Evolutionary conservation across 2,888 invertebrate species (phyloP), one percentile per base, ranked within the genome.

Genomic region (Dasypolia templi): DNA sequence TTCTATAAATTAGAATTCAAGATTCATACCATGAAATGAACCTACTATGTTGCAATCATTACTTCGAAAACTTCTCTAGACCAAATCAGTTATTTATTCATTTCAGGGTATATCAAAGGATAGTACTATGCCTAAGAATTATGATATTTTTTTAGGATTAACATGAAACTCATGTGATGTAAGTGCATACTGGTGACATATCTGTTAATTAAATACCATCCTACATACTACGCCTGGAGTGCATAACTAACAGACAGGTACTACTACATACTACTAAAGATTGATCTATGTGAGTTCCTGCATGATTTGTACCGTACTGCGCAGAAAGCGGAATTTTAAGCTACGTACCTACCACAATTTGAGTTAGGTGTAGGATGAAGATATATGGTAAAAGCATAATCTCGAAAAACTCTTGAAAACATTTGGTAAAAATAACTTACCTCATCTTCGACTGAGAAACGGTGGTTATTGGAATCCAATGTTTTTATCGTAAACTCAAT

Each of bases 401-500:
- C 11, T 17, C 26, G 22, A 49, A 63, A 49, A 26, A 26, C 5
- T 29, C n/a, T 32, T 32, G 32, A 12, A 51, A 58, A 46, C 51
- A 19, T 32, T 22, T 42, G 44, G 9, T 39, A 46, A 61, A 69
- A 77, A 71, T 74, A 77, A 97, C 98, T 98, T 96, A 99, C 99
- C 96, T 98, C 98, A 96, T 98, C 98, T 80, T 98, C 98, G 74
- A 98, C 97, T 68, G 97, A 96, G 93, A 99, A 98, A 63, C 96
- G 96, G 93, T 98, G 98, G 96, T 98, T 98, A 92, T 97, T 97
- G 53, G 98, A 98, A 97, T 99, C 99, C 91, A 99, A 96, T 79
- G 99, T 99, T 95, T 98, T 99, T 87, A 99, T 98, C 86, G 98
- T 99, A 89, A 99, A 96, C 89, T 98, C 97, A 96, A 99, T 98